Percentiles rank a stretch among this genome's conserved stretches.
Evolutionary conservation across 2,888 invertebrate genomes (phyloP).

Genomic region (Tinea semifulvella): DNA sequence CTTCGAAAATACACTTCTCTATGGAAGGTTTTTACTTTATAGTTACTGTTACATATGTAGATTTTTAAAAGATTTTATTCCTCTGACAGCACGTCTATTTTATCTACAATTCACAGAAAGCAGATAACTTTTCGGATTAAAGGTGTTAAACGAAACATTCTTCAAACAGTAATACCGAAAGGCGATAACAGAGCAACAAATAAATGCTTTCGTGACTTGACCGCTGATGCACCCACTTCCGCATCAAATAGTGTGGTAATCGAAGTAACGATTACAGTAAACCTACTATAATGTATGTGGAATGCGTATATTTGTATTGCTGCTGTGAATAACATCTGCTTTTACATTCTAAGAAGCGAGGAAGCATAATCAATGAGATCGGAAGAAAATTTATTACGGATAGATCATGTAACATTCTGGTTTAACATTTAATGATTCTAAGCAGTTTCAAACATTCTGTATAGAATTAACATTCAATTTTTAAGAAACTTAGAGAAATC

Average conservation of each 20-base stretch:
- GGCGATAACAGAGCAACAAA: constrained; percentile 4
- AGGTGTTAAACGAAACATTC: not conserved
- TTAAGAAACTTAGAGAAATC: too few relatives aligned
- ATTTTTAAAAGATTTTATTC: not conserved
- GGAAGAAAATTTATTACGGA: not conserved
- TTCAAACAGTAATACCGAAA: constrained; percentile 5
- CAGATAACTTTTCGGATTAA: not conserved
- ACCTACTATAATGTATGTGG: constrained; percentile 2
- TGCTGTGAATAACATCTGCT: not conserved
- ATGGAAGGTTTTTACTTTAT: not conserved
- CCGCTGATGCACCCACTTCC: constrained; percentile 13
- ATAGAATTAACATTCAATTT: too few relatives aligned
- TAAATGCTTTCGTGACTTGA: constrained; percentile 12
- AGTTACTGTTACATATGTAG: not conserved
- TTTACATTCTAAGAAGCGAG: constrained; percentile 1
- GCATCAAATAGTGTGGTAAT: constrained; percentile 8
- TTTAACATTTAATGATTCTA: not conserved
- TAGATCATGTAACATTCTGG: not conserved
- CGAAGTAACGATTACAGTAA: constrained; percentile 4
- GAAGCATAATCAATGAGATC: not conserved
- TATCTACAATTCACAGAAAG: not conserved
- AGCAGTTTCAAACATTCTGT: too few relatives aligned
- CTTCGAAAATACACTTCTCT: not conserved
- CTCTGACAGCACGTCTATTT: constrained; percentile 1
- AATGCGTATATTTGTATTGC: constrained; percentile 9